These are phyloP conservation scores for Elegia similella DNA, from an alignment of 2,888 invertebrate species.

Conservation along the genomic window DNA sequence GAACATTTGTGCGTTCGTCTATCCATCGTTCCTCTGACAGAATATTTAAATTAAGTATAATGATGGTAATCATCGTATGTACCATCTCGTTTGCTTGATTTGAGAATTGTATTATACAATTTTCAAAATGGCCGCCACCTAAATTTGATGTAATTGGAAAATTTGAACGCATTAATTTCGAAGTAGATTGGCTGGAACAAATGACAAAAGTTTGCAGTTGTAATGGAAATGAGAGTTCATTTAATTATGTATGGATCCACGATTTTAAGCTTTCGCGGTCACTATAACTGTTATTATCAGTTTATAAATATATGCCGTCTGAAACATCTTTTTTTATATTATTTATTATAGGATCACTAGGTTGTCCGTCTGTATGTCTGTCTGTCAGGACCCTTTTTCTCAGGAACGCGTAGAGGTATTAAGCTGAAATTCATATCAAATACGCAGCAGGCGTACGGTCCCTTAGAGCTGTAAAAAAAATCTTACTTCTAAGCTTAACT, in stretches of 20 bases:
- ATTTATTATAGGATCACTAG: no score
- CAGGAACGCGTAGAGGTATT: no score
- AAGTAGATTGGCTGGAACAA: slow-evolving; percentile 6
- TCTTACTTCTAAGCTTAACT: no score
- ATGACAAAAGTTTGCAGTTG: background rate
- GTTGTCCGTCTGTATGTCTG: no score
- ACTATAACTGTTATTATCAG: no score
- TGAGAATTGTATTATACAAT: slow-evolving; percentile 54
- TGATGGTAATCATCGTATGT: slow-evolving; percentile 61
- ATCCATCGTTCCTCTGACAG: slow-evolving; percentile 53
- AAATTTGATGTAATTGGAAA: slow-evolving; percentile 15
- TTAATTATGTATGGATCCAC: background rate
- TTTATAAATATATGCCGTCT: no score
- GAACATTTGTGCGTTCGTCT: slow-evolving; percentile 33
- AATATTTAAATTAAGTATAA: slow-evolving; percentile 74
- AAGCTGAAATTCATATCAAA: no score
- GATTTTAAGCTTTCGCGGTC: background rate
- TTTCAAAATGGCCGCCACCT: slow-evolving; percentile 36
- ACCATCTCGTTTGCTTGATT: slow-evolving; percentile 66
- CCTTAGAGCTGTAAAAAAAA: no score
- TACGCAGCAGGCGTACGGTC: no score
- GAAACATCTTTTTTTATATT: no score
- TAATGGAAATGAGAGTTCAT: background rate
- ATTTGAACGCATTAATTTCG: slow-evolving; percentile 10
- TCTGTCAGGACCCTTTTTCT: no score